Evolutionary conservation across 2,797 vertebrate genomes (phyloP).

Genomic region (Rhodeus uyekii): DNA sequence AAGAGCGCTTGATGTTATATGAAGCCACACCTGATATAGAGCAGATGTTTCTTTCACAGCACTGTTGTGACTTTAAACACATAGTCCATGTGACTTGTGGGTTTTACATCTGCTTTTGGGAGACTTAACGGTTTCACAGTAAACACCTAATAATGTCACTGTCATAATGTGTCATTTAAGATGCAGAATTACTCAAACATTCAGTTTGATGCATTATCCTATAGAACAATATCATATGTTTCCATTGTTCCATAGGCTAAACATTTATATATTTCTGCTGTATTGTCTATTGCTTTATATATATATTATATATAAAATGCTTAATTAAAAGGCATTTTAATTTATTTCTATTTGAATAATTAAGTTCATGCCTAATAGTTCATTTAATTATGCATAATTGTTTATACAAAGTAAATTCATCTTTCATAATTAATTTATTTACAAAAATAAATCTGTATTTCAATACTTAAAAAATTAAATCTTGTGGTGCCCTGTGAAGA

Average conservation of each 20-base stretch:
- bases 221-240: no score
- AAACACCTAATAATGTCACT: background rate
- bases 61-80: conserved; percentile 26
- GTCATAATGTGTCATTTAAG: background rate
- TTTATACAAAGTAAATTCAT: no score
- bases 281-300: no score
- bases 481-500: background rate
- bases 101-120: background rate
- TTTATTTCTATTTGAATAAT: no score
- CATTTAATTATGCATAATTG: no score
- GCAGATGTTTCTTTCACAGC: conserved; percentile 4
- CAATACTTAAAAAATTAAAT: background rate
- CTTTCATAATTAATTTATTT: no score
- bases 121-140: background rate
- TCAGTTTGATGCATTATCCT: background rate
- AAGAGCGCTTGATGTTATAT: background rate
- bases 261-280: background rate
- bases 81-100: background rate
- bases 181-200: background rate
- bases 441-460: background rate
- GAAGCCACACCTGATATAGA: background rate
- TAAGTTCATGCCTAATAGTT: no score
- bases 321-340: no score
- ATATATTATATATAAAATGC: no score
- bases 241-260: background rate